These are phyloP conservation scores for Zaprionus camerounensis DNA, from an alignment of 1,140 invertebrate genomes.

Conservation along the genomic window DNA sequence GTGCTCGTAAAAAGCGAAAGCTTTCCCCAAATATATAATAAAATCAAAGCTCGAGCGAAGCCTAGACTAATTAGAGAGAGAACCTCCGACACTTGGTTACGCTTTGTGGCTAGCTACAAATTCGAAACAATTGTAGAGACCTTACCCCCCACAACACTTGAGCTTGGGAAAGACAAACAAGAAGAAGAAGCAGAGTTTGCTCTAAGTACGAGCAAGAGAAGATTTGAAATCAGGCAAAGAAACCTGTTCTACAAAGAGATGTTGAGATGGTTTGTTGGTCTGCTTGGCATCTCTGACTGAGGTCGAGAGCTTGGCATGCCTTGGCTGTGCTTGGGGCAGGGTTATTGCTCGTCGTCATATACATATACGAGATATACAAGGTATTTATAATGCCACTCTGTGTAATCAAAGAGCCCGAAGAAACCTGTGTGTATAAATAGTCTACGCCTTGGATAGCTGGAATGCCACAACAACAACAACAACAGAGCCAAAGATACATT, in stretches of 20 bases:
- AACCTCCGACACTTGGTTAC: constrained; percentile 64
- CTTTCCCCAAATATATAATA: constrained; percentile 25
- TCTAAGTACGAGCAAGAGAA: constrained; percentile 5
- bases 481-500: constrained; percentile 28
- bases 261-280: not conserved
- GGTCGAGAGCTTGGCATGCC: constrained; percentile 23
- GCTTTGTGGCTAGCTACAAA: constrained; percentile 41
- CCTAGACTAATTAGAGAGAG: constrained; percentile 64
- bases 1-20: constrained; percentile 64
- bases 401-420: constrained; percentile 64
- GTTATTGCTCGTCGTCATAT: constrained; percentile 75
- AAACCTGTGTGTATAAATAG: constrained; percentile 71
- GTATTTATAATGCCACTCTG: constrained; percentile 64
- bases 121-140: constrained; percentile 27
- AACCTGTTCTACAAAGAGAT: constrained; percentile 56
- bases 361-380: constrained; percentile 39
- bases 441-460: constrained; percentile 36
- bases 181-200: constrained; percentile 3
- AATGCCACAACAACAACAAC: constrained; percentile 40
- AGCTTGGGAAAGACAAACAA: constrained; percentile 44
- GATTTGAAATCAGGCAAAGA: constrained; percentile 38
- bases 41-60: not conserved
- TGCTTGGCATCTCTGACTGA: constrained; percentile 7
- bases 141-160: constrained; percentile 32
- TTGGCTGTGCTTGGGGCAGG: constrained; percentile 35